phyloP scores from a whole-genome alignment of 2,797 vertebrate species.

The Thripadectes ignobilis region DNA sequence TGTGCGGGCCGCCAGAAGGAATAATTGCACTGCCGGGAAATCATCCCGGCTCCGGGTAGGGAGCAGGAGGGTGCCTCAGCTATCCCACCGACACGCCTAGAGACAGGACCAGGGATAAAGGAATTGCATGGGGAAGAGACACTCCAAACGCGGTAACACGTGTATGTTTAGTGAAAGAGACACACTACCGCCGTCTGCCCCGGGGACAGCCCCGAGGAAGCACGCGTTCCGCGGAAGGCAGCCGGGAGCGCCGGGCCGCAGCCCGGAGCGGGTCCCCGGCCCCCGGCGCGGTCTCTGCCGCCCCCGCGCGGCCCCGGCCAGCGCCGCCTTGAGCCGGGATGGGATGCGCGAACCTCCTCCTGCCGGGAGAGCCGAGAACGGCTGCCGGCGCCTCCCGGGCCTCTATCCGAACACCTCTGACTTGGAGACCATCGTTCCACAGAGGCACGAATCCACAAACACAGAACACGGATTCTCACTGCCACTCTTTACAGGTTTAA shows the following conservation, averaged over 20 bases:
- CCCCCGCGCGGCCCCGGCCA: not conserved
- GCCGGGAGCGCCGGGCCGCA: no score
- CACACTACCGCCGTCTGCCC: not conserved
- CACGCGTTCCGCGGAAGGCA: not conserved
- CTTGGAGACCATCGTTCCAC: not conserved
- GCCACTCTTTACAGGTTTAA: not conserved
- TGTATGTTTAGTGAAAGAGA: no score
- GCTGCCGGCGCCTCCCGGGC: no score
- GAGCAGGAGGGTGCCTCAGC: not conserved
- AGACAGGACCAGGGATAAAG: not conserved
- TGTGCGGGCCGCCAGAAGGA: not conserved
- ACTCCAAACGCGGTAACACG: not conserved
- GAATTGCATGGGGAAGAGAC: not conserved
- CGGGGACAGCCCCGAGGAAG: no score
- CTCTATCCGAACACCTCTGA: rapidly evolving
- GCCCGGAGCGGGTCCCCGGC: not conserved
- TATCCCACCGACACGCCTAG: not conserved
- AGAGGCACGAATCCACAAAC: not conserved
- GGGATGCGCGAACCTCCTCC: not conserved
- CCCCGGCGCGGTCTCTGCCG: not conserved
- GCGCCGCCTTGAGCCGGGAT: no score
- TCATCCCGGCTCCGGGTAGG: rapidly evolving
- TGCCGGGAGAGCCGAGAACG: not conserved
- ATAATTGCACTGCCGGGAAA: rapidly evolving
- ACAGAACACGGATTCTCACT: not conserved